Percentiles rank a stretch among this genome's conserved stretches.
Conservation (phyloP, 2,797 vertebrate species). For the Gambusia yucatana region DNA sequence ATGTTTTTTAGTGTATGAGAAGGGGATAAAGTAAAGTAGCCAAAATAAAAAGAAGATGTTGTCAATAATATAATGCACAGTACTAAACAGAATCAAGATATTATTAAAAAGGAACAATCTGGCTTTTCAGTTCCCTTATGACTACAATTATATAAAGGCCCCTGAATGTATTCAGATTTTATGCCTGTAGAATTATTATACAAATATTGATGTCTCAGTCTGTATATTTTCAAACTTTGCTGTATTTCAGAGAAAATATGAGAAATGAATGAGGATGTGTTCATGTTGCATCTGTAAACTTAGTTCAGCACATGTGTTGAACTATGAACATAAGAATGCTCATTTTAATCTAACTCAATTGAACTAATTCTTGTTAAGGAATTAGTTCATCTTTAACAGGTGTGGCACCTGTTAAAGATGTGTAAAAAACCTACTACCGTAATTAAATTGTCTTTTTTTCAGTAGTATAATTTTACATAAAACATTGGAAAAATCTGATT, state of each 20-base stretch:
- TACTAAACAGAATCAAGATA: background rate
- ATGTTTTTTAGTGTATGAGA: background rate
- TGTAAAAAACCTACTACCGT: background rate
- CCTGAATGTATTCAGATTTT: background rate
- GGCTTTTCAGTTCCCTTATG: background rate
- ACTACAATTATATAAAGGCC: too few species aligned
- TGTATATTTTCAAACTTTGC: too few species aligned
- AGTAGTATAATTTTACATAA: background rate
- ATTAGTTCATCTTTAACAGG: too few species aligned
- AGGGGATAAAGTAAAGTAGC: too few species aligned
- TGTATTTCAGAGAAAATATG: too few species aligned
- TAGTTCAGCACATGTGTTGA: background rate
- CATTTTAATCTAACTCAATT: background rate
- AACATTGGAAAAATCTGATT: background rate
- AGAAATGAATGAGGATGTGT: too few species aligned
- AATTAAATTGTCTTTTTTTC: background rate
- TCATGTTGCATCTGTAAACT: too few species aligned
- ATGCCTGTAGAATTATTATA: background rate
- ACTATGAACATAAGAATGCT: background rate
- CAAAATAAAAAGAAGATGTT: too few species aligned
- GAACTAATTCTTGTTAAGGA: background rate
- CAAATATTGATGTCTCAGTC: too few species aligned
- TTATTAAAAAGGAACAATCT: background rate
- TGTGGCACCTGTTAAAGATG: background rate
- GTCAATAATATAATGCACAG: too few species aligned